Evolutionary conservation across 2,888 invertebrate genomes (phyloP).

Genomic region (Ophonus ardosiacus): DNA sequence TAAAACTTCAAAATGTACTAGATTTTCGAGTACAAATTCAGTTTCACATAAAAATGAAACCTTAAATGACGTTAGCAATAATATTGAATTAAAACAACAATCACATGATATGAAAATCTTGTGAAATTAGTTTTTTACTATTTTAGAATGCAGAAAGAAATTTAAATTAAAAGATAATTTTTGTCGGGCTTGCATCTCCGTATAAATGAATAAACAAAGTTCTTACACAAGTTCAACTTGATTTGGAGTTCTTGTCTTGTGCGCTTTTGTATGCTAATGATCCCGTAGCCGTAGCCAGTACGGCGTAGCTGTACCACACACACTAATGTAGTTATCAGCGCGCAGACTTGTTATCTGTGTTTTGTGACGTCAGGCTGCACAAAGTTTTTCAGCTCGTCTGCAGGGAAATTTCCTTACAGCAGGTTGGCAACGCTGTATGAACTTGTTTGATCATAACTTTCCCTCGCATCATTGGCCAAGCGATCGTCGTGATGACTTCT

Average conservation of each 20-base stretch:
- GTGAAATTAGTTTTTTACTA: too few relatives aligned
- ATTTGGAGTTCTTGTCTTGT: slow-evolving; percentile 26
- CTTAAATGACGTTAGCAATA: too few relatives aligned
- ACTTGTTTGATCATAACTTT: slow-evolving; percentile 59
- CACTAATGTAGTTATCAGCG: slow-evolving; percentile 59
- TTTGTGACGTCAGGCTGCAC: slow-evolving; percentile 40
- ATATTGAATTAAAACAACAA: too few relatives aligned
- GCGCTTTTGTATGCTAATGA: slow-evolving; percentile 62
- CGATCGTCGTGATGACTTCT: slow-evolving; percentile 44
- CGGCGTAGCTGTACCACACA: slow-evolving; percentile 2
- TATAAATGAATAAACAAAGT: slow-evolving; percentile 50
- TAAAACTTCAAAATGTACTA: too few relatives aligned
- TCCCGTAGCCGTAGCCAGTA: neutral
- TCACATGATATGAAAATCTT: too few relatives aligned
- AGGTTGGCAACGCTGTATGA: slow-evolving; percentile 50
- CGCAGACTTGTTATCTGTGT: slow-evolving; percentile 35
- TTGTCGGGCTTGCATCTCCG: neutral
- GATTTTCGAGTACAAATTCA: too few relatives aligned
- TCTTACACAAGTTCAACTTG: slow-evolving; percentile 4
- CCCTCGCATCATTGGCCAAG: slow-evolving; percentile 40
- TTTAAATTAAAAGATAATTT: slow-evolving; percentile 28
- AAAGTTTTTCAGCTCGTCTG: slow-evolving; percentile 56
- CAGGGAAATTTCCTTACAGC: slow-evolving; percentile 54
- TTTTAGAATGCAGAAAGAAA: neutral
- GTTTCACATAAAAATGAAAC: too few relatives aligned